Evolutionary conservation across 2,888 invertebrate species (phyloP), one percentile per base, ranked within the genome.

Genomic region (Cyclophora albipunctata): DNA sequence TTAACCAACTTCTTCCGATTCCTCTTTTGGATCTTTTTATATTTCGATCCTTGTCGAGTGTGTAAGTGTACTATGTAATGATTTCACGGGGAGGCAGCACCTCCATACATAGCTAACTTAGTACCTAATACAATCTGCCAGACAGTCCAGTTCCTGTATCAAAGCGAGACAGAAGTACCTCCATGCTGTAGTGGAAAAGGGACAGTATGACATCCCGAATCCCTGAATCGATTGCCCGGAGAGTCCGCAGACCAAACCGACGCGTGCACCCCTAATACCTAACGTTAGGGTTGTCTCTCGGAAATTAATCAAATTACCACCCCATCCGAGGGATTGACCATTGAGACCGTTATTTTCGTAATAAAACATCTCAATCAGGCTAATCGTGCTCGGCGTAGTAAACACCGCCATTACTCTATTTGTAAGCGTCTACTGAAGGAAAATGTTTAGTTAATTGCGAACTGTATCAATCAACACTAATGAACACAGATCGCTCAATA

Each of bases 151-250:
- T 63, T 67, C 55, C 58, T 63, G 57, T 61, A 68, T 57, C 60
- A 48, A 64, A 77, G 61, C 50, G 75, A 72, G 78, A 80, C 48
- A 46, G 62, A 53, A 49, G 34, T 55, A 45, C 45, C 48, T 49
- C 50, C 56, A 63, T 62, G 58, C 67, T 55, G 54, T 53, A 52
- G 66, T 56, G 75, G 47, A 78, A 81, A 61, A 70, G 76, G 62
- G 81, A 72, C 20, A 59, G 55, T 58, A 57, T 57, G 57, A 72
- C 71, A 76, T 77, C 75, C 84, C 75, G 77, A 82, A 83, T 82
- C 72, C 71, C 65, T 58, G 69, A 79, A 86, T 86, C 85, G 85
- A 86, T 87, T 81, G 79, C 65, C 73, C 34, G 33, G 43, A 34
- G 43, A 33, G 34, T 34, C 34, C 58, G 69, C 67, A 73, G 73